A percentile compares a stretch with the other conserved stretches of the same genome.
Evolutionary conservation across 2,888 invertebrate species (phyloP).

Genomic region (Temnothorax unifasciatus): DNA sequence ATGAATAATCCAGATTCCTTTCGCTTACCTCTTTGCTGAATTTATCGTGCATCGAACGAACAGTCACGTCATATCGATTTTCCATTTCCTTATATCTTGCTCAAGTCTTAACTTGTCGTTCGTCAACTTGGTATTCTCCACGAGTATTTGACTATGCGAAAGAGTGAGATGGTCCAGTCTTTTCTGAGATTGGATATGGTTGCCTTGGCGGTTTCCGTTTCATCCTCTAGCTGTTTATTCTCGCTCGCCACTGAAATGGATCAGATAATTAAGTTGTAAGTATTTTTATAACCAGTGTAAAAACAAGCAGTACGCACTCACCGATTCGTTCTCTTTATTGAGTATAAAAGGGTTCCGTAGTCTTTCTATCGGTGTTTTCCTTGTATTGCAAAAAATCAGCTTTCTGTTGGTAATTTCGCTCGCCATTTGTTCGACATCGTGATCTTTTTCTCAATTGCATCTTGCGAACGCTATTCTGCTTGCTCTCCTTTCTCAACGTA

Average conservation of each 20-base stretch:
- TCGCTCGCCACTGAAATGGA: conserved; percentile 74
- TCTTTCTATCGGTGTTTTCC: conserved; percentile 81
- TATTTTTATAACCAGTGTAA: neutral
- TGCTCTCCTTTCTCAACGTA: conserved; percentile 86
- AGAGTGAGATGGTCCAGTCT: conserved; percentile 91
- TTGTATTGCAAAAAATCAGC: conserved; percentile 81
- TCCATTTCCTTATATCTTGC: conserved; percentile 88
- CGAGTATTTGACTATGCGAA: conserved; percentile 91
- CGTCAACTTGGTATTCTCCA: conserved; percentile 91
- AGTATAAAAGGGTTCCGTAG: conserved; percentile 79
- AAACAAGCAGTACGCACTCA: conserved; percentile 53
- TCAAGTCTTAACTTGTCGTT: conserved; percentile 91
- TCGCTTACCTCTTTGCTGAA: conserved; percentile 82
- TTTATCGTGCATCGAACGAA: conserved; percentile 82
- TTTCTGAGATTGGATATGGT: conserved; percentile 89
- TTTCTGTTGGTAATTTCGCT: conserved; percentile 86
- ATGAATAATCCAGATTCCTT: neutral
- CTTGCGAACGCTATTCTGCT: conserved; percentile 88
- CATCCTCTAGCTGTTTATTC: conserved; percentile 82
- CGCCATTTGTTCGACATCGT: conserved; percentile 86
- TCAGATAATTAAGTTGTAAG: neutral
- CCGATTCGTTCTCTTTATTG: conserved; percentile 82
- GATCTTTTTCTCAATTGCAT: conserved; percentile 87
- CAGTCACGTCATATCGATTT: conserved; percentile 78
- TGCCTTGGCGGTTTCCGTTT: conserved; percentile 85